These are phyloP conservation scores for Philereme transversata DNA, from an alignment of 2,888 invertebrate species.

Conservation along the genomic window DNA sequence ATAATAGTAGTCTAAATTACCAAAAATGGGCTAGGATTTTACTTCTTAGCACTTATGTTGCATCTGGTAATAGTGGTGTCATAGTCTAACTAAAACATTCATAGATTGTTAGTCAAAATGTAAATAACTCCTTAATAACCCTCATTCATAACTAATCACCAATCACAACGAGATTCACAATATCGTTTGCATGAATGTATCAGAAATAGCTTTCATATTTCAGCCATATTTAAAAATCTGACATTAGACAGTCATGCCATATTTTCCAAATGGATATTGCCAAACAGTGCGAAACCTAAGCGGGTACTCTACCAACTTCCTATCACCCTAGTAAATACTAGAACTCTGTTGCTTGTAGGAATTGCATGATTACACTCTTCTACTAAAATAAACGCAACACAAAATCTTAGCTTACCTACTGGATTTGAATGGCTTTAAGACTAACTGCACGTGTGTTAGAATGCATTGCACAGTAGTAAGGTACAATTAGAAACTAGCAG, in stretches of 20 bases:
- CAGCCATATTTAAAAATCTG: no score
- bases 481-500: background rate
- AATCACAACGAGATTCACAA: conserved; percentile 9
- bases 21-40: conserved; percentile 23
- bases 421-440: no score
- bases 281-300: no score
- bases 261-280: no score
- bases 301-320: no score
- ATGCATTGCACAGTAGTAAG: background rate
- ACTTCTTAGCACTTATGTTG: conserved; percentile 17
- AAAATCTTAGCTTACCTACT: no score
- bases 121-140: conserved; percentile 14
- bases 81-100: conserved; percentile 13
- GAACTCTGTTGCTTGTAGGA: no score
- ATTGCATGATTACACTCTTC: no score
- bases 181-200: conserved; percentile 18
- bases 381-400: no score
- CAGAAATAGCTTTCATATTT: background rate
- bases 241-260: no score
- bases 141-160: conserved; percentile 4
- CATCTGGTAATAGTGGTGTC: conserved; percentile 25
- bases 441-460: no score
- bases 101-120: conserved; percentile 14
- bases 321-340: no score
- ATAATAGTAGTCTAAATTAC: conserved; percentile 27